Evolutionary conservation across 1,140 invertebrate genomes (phyloP).

Genomic region (Caligus rogercresseyi): DNA sequence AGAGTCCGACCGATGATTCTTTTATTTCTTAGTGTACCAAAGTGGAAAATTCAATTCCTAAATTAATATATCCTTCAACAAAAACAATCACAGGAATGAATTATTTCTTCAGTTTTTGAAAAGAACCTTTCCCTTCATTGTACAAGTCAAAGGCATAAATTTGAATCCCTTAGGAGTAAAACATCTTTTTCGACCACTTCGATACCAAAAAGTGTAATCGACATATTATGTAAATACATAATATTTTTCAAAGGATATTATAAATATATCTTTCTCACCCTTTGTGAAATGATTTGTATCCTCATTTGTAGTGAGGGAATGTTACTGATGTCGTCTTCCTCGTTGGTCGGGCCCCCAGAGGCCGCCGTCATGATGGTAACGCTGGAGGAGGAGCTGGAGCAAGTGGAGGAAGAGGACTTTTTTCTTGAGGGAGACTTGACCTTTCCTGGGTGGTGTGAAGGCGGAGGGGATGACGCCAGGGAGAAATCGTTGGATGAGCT

Average conservation of each 20-base stretch:
- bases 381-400: background rate
- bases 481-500: background rate
- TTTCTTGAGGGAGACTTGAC: background rate
- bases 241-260: background rate
- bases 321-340: conserved; percentile 11
- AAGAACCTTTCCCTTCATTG: too few species aligned
- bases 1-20: too few species aligned
- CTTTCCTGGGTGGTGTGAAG: background rate
- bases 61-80: too few species aligned
- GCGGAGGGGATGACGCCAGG: background rate
- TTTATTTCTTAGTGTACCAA: too few species aligned
- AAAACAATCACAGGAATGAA: too few species aligned
- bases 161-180: too few species aligned
- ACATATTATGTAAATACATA: too few species aligned
- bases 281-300: conserved; percentile 14
- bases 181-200: too few species aligned
- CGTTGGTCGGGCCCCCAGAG: background rate
- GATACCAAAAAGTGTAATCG: too few species aligned
- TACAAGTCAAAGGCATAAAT: too few species aligned
- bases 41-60: too few species aligned
- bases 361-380: background rate
- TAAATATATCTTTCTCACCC: conserved; percentile 2
- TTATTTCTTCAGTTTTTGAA: too few species aligned
- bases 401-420: background rate
- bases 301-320: conserved; percentile 17